A percentile compares a stretch with the other conserved stretches of the same genome.
phyloP scores from a whole-genome alignment of 1,140 invertebrate species.

The Trichomalopsis sarcophagae region DNA sequence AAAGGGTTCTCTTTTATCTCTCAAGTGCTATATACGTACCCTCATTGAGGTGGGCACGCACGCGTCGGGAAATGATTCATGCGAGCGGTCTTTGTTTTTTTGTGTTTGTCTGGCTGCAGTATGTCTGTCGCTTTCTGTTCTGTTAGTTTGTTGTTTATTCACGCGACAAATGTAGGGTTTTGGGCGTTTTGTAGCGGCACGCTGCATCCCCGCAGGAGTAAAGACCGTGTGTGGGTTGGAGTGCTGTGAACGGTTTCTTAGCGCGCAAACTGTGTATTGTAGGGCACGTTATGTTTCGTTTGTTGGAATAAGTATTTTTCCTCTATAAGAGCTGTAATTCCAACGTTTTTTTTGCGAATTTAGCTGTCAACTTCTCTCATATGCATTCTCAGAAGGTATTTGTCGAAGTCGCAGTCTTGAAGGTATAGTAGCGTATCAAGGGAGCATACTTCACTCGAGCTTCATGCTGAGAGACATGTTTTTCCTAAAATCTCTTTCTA shows the following conservation, averaged over 20 bases:
- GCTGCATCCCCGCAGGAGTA: background rate
- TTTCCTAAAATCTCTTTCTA: background rate
- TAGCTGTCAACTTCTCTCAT: background rate
- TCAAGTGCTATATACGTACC: constrained; percentile 3
- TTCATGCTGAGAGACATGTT: background rate
- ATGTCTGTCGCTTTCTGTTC: background rate
- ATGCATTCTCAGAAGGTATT: background rate
- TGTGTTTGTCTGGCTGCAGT: background rate
- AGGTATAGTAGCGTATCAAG: too few species aligned
- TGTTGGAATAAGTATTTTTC: background rate
- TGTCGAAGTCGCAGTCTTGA: too few species aligned
- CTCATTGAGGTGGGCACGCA: constrained; percentile 27
- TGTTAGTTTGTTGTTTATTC: background rate
- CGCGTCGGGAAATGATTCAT: constrained; percentile 30
- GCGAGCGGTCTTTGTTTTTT: constrained; percentile 4
- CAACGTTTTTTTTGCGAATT: background rate
- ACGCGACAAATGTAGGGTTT: background rate
- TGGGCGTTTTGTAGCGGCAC: background rate
- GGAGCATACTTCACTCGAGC: background rate
- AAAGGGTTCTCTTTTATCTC: background rate
- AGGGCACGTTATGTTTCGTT: too few species aligned
- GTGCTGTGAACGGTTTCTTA: background rate
- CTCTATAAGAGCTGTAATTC: background rate
- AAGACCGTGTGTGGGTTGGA: background rate
- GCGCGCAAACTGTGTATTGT: too few species aligned